phyloP scores from a whole-genome alignment of 2,797 vertebrate genomes.

The Silurus aristotelis region DNA sequence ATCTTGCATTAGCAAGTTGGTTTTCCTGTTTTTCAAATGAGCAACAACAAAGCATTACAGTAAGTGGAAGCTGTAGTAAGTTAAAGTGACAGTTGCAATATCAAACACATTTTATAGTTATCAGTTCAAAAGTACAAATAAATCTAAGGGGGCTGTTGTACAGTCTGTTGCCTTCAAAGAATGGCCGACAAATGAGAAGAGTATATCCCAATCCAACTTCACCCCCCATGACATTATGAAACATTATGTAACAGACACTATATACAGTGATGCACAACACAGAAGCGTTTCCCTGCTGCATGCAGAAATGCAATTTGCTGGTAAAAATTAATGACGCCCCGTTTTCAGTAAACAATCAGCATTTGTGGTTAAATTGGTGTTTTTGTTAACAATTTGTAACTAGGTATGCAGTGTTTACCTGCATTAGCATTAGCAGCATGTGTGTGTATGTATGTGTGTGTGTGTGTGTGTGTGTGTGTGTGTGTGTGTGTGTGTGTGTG shows the following conservation, averaged over 20 bases:
- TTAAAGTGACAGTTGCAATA: neutral
- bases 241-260: neutral
- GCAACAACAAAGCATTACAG: neutral
- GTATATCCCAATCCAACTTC: neutral
- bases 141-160: neutral
- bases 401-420: neutral
- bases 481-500: too few relatives aligned
- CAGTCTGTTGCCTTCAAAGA: neutral
- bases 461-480: too few relatives aligned
- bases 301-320: neutral
- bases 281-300: neutral
- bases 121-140: neutral
- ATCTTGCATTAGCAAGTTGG: neutral
- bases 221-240: neutral
- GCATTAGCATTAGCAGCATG: too few relatives aligned
- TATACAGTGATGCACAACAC: neutral
- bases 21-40: slow-evolving; percentile 11
- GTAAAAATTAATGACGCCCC: neutral
- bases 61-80: neutral
- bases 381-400: neutral
- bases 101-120: neutral
- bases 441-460: too few relatives aligned
- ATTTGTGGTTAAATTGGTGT: neutral
- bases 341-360: neutral
- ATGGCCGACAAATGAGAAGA: neutral